Conservation (phyloP, 2,888 invertebrate genomes). For the Eurytoma californica region DNA sequence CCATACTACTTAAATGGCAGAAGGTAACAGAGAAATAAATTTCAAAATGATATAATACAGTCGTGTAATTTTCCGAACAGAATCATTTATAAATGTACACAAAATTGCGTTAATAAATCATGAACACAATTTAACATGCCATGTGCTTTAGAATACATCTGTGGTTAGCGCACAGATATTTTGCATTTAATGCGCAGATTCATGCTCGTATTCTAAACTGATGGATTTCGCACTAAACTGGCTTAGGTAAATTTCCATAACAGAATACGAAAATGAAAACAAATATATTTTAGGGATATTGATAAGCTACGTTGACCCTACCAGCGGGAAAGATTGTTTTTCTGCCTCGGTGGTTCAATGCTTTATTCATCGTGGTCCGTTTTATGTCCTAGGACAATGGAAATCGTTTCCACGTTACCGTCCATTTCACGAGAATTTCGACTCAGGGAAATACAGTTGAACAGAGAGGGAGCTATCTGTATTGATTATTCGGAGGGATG, state of each 20-base stretch:
- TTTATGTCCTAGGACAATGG: slow-evolving; percentile 43
- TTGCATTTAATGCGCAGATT: no score
- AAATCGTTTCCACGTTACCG: slow-evolving; percentile 38
- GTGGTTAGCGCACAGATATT: no score
- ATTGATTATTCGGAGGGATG: slow-evolving; percentile 47
- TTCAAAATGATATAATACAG: no score
- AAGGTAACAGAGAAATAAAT: no score
- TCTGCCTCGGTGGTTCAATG: slow-evolving; percentile 50
- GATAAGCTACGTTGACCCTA: slow-evolving; percentile 38
- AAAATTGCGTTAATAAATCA: no score
- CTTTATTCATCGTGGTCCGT: slow-evolving; percentile 52
- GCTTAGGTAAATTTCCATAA: neutral
- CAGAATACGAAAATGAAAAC: neutral
- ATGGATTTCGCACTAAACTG: neutral
- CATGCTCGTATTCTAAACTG: no score
- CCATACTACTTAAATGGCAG: no score
- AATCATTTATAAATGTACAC: no score
- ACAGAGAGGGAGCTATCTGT: neutral
- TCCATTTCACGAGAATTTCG: slow-evolving; percentile 45
- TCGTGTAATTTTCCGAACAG: no score
- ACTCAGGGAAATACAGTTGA: slow-evolving; percentile 12
- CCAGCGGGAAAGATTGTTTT: slow-evolving; percentile 48
- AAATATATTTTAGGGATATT: slow-evolving; percentile 33
- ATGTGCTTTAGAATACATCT: no score
- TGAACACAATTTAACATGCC: no score